Evolutionary conservation across 2,113 vertebrate genomes (phyloP), one percentile per base, ranked within the genome.

Genomic region (Neogale vison): DNA sequence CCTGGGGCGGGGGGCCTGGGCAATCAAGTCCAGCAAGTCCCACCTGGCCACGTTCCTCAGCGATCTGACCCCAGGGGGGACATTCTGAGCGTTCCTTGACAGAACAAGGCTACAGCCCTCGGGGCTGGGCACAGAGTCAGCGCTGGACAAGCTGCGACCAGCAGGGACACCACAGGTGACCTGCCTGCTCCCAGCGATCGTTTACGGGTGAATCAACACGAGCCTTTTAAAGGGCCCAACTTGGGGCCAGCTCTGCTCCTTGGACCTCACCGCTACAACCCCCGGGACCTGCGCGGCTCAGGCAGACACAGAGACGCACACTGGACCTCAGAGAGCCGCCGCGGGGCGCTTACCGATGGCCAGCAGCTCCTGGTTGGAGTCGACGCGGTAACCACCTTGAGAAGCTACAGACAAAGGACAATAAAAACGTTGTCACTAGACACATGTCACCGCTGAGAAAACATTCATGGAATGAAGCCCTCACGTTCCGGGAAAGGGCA

Each of bases 301-400:
- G 18, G 39, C 0, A 39, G 63, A 47, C 3, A 0, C 17, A 24
- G 17, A 26, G 24, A 0, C 0, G 17, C 12, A 6, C 39, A 1
- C 61, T 31, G 31, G 36, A 31, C 17, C 77, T 2, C 6, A 0
- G 11, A 10, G 20, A 0, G 59, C 34, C 1, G 1, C 4, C 69
- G 42, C 1, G 10, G 1, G 79, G 26, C 21, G 67, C 98, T 99
- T 98, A 99, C 99, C 99, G 1, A 99, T 99, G 1, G 99, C 99
- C 97, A 99, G 98, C 93, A 99, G 99, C 98, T 99, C 99, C 98
- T 99, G 99, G 99, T 99, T 99, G 90, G 99, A 97, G 52, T 99
- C 97, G 3, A 99, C 99, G 83, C 99, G 99, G 98, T 99, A 99
- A 81, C 98, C 96, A 1, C 99, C 99, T 97, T 99, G 99, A 6